Percentiles rank a stretch among this genome's conserved stretches.
Conservation (phyloP, 2,888 invertebrate genomes). For the Periphyllus acericola region DNA sequence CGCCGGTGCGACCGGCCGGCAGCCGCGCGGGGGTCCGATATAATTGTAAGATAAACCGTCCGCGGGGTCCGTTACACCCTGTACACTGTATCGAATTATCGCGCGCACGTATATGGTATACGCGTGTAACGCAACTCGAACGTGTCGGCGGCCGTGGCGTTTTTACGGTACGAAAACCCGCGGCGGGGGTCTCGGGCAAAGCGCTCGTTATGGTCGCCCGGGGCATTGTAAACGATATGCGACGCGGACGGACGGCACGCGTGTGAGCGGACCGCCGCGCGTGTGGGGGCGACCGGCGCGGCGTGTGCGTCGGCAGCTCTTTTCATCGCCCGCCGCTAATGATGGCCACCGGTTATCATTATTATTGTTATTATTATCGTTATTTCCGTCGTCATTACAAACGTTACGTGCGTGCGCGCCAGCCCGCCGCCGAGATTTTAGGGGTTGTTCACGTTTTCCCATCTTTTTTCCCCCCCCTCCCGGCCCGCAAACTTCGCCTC, state of each 20-base stretch:
- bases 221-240: conserved; percentile 49
- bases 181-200: neutral
- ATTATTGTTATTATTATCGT: neutral
- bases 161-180: conserved; percentile 6
- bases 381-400: neutral
- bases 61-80: conserved; percentile 11
- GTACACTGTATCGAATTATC: conserved; percentile 5
- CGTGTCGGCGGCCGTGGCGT: neutral
- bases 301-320: neutral
- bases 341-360: conserved; percentile 41
- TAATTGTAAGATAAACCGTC: conserved; percentile 12
- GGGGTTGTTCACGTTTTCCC: neutral
- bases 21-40: conserved; percentile 41
- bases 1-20: too few relatives aligned
- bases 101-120: neutral
- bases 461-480: too few relatives aligned
- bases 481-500: too few relatives aligned
- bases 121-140: neutral
- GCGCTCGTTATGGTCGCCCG: conserved; percentile 47
- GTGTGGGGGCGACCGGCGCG: neutral
- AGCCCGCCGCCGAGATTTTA: neutral
- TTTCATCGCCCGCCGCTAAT: conserved; percentile 23
- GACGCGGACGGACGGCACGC: conserved; percentile 31
- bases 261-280: neutral
- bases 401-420: neutral